Evolutionary conservation across 2,797 vertebrate genomes (phyloP).

Genomic region (Macroramphosus scolopax): DNA sequence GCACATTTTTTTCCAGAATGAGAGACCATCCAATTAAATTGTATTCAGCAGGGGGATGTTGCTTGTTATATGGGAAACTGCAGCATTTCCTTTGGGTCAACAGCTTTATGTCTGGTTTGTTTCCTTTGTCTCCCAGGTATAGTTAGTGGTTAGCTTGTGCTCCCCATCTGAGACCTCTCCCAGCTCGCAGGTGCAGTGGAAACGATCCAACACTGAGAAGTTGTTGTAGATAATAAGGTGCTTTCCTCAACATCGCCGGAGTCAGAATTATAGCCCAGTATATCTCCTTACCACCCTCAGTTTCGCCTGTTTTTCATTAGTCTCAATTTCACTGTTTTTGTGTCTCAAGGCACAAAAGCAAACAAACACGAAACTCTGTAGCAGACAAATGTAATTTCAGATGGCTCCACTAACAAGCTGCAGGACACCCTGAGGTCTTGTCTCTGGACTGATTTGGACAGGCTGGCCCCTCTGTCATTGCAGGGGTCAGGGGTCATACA

Average conservation of each 20-base stretch:
- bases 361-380: conserved; percentile 39
- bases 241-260: conserved; percentile 18
- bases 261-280: conserved; percentile 13
- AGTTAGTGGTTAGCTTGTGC: conserved; percentile 54
- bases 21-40: conserved; percentile 72
- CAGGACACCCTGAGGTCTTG: conserved; percentile 59
- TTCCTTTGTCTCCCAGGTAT: conserved; percentile 72
- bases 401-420: conserved; percentile 45
- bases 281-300: conserved; percentile 2
- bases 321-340: conserved; percentile 11
- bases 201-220: conserved; percentile 31
- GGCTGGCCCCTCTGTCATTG: conserved; percentile 53
- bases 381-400: conserved; percentile 58
- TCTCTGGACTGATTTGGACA: conserved; percentile 55
- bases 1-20: conserved; percentile 9
- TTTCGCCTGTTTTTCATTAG: conserved; percentile 14
- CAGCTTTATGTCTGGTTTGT: conserved; percentile 51
- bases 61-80: conserved; percentile 62
- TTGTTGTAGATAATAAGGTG: conserved; percentile 33
- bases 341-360: conserved; percentile 28
- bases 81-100: conserved; percentile 73
- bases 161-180: conserved; percentile 58
- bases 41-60: conserved; percentile 40
- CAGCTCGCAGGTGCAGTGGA: conserved; percentile 59
- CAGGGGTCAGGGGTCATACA: conserved; percentile 58